Evolutionary conservation across 2,113 vertebrate species (phyloP).

Genomic region (Thunnus maccoyii): DNA sequence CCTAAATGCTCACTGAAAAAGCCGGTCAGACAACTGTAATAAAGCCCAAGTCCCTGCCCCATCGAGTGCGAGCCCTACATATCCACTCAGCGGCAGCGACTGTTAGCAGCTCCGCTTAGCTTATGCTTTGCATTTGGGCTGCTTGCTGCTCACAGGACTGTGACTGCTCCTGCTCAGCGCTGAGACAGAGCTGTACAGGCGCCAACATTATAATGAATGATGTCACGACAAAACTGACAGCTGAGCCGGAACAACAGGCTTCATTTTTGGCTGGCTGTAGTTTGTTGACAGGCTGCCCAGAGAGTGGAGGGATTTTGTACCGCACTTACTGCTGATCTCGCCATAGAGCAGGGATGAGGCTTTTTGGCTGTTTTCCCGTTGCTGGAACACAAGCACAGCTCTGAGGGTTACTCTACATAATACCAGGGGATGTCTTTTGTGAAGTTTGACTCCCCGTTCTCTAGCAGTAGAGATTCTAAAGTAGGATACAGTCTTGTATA

Average conservation of each 20-base stretch:
- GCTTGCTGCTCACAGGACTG: constrained; percentile 19
- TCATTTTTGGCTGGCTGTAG: constrained; percentile 52
- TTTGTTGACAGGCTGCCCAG: constrained; percentile 66
- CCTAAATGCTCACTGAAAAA: background rate
- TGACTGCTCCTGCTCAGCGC: constrained; percentile 28
- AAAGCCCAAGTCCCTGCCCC: background rate
- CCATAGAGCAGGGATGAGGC: constrained; percentile 36
- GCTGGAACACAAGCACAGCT: constrained; percentile 21
- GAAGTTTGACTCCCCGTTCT: background rate
- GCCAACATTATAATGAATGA: constrained; percentile 65
- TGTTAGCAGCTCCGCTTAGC: constrained; percentile 12
- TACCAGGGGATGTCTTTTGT: constrained; percentile 1
- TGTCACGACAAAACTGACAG: constrained; percentile 69
- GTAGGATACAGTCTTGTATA: constrained; percentile 38
- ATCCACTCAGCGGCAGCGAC: constrained; percentile 7
- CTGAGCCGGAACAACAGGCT: constrained; percentile 69
- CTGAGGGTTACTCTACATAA: background rate
- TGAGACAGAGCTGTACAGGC: constrained; percentile 39
- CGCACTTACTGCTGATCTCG: constrained; percentile 52
- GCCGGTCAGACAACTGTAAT: background rate
- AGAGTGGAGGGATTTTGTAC: constrained; percentile 51
- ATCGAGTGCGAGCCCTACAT: constrained; percentile 11
- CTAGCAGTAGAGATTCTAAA: background rate
- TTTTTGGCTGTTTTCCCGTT: constrained; percentile 39
- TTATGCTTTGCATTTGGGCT: constrained; percentile 29